Percentiles rank a stretch among this genome's conserved stretches.
Conservation (phyloP, 1,140 invertebrate genomes). For the Macrosteles quadrilineatus region DNA sequence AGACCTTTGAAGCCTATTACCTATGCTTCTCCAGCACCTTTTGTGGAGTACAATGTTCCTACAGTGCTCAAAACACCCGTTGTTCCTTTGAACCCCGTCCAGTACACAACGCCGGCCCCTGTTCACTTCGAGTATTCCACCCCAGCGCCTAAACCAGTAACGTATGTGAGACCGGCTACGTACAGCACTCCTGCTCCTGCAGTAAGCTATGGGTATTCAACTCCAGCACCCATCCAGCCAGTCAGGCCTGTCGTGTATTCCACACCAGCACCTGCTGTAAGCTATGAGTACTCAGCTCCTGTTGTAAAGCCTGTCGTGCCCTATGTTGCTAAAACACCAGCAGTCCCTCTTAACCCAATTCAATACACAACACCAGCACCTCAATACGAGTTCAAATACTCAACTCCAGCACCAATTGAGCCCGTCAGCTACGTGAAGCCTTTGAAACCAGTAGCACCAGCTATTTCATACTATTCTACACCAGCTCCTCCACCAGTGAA, state of each 20-base stretch:
- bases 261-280: constrained; percentile 23
- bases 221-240: constrained; percentile 26
- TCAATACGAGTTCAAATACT: constrained; percentile 2
- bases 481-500: not conserved
- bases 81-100: constrained; percentile 42
- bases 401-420: constrained; percentile 21
- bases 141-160: constrained; percentile 35
- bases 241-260: constrained; percentile 32
- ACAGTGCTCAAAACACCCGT: constrained; percentile 34
- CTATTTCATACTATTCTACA: not conserved
- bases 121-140: not conserved
- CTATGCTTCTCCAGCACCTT: constrained; percentile 31
- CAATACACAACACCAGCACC: constrained; percentile 14
- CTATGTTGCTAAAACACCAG: constrained; percentile 12
- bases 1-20: constrained; percentile 33
- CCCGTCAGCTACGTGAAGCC: constrained; percentile 11
- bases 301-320: constrained; percentile 15
- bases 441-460: not conserved
- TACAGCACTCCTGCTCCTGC: constrained; percentile 20
- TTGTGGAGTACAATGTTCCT: constrained; percentile 24
- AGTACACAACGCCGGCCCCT: constrained; percentile 36
- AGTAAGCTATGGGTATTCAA: constrained; percentile 6
- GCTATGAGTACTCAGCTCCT: constrained; percentile 6
- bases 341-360: constrained; percentile 19
- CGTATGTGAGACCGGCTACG: constrained; percentile 2